Percentiles rank a stretch among this genome's conserved stretches.
phyloP scores from a whole-genome alignment of 2,888 invertebrate genomes.

The Exocentrus adspersus region DNA sequence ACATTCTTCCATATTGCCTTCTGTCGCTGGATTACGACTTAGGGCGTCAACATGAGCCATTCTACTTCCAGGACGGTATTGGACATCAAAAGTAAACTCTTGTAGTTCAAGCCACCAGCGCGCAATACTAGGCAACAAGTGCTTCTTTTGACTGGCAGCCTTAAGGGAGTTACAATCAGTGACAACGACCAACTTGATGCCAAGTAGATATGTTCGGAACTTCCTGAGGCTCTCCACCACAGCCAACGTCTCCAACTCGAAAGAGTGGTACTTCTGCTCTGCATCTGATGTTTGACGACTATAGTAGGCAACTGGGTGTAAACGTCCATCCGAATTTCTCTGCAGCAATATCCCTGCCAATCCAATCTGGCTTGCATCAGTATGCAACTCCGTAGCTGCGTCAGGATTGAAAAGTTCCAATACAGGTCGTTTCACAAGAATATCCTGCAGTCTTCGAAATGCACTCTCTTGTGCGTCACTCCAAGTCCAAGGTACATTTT shows the following conservation, averaged over 20 bases:
- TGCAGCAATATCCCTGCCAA: neutral
- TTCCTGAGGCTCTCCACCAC: conserved; percentile 52
- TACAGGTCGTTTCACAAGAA: conserved; percentile 32
- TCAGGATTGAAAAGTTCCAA: conserved; percentile 41
- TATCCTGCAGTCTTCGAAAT: conserved; percentile 32
- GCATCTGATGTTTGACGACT: conserved; percentile 51
- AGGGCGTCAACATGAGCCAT: conserved; percentile 45
- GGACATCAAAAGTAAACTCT: conserved; percentile 42
- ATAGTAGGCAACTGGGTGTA: conserved; percentile 52
- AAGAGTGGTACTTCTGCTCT: conserved; percentile 54
- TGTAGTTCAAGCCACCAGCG: conserved; percentile 45
- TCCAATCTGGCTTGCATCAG: conserved; percentile 48
- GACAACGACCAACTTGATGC: conserved; percentile 48
- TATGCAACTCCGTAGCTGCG: conserved; percentile 49
- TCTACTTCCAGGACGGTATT: conserved; percentile 37
- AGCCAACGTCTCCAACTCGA: conserved; percentile 58
- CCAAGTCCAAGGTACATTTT: conserved; percentile 38
- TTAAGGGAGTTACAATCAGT: conserved; percentile 55
- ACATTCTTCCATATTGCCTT: too few relatives aligned
- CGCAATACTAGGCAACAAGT: conserved; percentile 46
- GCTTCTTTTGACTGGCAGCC: conserved; percentile 46
- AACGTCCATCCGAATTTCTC: neutral
- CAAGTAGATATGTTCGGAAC: conserved; percentile 54
- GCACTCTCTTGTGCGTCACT: conserved; percentile 31
- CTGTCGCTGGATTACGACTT: conserved; percentile 49